These are phyloP conservation scores for Pseudomyrmex pallidus DNA, from an alignment of 1,140 invertebrate genomes.

Conservation along the genomic window DNA sequence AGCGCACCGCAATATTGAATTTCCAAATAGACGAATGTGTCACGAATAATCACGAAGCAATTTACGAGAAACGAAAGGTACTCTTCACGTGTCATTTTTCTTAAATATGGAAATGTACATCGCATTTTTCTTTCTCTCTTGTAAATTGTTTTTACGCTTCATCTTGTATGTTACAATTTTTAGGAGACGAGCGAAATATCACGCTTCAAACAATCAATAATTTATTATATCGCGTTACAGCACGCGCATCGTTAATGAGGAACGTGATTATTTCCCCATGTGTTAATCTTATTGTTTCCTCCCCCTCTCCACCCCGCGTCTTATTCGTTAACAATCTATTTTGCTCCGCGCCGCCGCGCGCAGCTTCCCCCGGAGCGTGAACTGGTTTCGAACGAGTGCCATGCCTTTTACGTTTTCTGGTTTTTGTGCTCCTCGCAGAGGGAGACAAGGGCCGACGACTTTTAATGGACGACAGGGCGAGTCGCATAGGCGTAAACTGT, in stretches of 20 bases:
- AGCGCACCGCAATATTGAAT: slow-evolving; percentile 11
- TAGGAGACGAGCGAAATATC: slow-evolving; percentile 8
- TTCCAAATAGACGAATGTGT: neutral
- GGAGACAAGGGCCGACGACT: slow-evolving; percentile 76
- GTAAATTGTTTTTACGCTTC: neutral
- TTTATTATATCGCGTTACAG: slow-evolving; percentile 13
- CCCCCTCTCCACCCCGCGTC: neutral
- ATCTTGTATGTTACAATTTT: neutral
- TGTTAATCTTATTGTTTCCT: slow-evolving; percentile 66
- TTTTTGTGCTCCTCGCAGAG: slow-evolving; percentile 75
- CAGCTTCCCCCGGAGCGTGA: slow-evolving; percentile 75
- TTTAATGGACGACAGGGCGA: slow-evolving; percentile 78
- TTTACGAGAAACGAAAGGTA: neutral
- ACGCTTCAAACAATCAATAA: slow-evolving; percentile 23
- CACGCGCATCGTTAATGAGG: slow-evolving; percentile 52
- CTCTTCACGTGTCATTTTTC: neutral
- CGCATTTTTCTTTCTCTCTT: neutral
- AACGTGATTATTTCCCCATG: slow-evolving; percentile 50
- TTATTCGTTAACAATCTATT: slow-evolving; percentile 72
- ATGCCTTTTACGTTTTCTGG: slow-evolving; percentile 78
- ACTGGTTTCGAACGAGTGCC: slow-evolving; percentile 78
- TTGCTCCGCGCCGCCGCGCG: slow-evolving; percentile 61
- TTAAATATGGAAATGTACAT: neutral
- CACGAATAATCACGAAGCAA: neutral
- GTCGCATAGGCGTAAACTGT: slow-evolving; percentile 73